phyloP scores from a whole-genome alignment of 2,888 invertebrate species.

The Mythimna impura region DNA sequence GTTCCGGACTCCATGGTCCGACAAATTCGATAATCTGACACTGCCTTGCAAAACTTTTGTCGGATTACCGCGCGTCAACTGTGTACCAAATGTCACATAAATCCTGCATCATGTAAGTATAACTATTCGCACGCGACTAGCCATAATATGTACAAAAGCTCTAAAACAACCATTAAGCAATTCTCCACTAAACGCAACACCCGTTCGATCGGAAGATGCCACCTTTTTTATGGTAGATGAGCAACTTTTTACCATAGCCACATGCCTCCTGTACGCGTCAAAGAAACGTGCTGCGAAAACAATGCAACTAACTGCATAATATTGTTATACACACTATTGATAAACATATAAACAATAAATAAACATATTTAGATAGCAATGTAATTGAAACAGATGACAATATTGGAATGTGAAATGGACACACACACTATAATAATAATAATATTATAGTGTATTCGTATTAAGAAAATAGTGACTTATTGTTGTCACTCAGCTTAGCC shows the following conservation, averaged over 20 bases:
- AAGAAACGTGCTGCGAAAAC: not conserved
- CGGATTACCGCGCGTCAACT: too few species aligned
- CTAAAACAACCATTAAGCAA: too few species aligned
- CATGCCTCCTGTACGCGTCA: not conserved
- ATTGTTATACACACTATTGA: not conserved
- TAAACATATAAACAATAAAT: not conserved
- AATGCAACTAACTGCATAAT: not conserved
- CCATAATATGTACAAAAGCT: too few species aligned
- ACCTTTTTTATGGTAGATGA: not conserved
- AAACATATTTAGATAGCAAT: not conserved
- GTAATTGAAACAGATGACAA: not conserved
- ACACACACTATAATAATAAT: too few species aligned
- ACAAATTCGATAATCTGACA: too few species aligned
- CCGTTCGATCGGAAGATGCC: not conserved
- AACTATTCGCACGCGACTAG: not conserved
- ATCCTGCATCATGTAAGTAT: not conserved
- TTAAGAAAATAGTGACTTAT: too few species aligned
- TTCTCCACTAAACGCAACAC: not conserved
- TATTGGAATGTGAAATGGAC: too few species aligned
- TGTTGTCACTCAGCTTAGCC: too few species aligned
- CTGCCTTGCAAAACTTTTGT: too few species aligned
- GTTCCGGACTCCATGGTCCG: too few species aligned
- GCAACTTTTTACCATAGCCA: not conserved
- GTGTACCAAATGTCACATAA: too few species aligned
- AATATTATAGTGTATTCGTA: too few species aligned